Conservation (phyloP, 2,888 invertebrate species). For the Colostygia pectinataria region DNA sequence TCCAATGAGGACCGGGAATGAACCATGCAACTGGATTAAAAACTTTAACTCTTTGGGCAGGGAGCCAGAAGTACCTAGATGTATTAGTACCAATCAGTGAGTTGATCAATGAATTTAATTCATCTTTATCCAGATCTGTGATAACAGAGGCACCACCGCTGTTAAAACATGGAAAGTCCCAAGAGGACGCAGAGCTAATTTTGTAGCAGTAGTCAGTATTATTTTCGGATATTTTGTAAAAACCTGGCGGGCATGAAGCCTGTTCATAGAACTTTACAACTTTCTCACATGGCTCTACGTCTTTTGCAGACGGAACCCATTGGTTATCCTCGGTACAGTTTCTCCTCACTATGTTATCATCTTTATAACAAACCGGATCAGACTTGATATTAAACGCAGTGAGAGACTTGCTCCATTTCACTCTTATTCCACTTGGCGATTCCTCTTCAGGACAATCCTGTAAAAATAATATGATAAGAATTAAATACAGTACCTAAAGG, state of each 20-base stretch:
- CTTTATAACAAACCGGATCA: constrained; percentile 58
- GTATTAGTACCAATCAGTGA: constrained; percentile 49
- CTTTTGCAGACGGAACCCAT: constrained; percentile 56
- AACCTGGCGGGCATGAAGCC: constrained; percentile 63
- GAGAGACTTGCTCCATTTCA: constrained; percentile 57
- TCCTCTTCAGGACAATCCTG: constrained; percentile 66
- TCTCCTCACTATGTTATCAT: constrained; percentile 53
- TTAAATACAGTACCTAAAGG: too few relatives aligned
- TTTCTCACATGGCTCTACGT: constrained; percentile 54
- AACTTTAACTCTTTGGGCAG: constrained; percentile 63
- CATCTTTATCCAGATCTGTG: constrained; percentile 56
- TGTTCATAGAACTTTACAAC: constrained; percentile 51
- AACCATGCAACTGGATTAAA: constrained; percentile 72
- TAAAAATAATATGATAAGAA: constrained; percentile 24
- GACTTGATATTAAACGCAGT: constrained; percentile 54
- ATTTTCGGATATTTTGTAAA: constrained; percentile 52
- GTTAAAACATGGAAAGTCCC: constrained; percentile 67
- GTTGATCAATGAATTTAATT: constrained; percentile 52
- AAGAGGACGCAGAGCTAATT: constrained; percentile 48
- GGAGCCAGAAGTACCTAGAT: constrained; percentile 74
- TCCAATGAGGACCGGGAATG: constrained; percentile 76
- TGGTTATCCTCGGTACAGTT: constrained; percentile 54
- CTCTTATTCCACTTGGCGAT: constrained; percentile 51
- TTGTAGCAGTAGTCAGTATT: constrained; percentile 64
- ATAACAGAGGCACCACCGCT: constrained; percentile 68